Conservation (phyloP, 2,113 vertebrate genomes). For the Scatophagus argus region DNA sequence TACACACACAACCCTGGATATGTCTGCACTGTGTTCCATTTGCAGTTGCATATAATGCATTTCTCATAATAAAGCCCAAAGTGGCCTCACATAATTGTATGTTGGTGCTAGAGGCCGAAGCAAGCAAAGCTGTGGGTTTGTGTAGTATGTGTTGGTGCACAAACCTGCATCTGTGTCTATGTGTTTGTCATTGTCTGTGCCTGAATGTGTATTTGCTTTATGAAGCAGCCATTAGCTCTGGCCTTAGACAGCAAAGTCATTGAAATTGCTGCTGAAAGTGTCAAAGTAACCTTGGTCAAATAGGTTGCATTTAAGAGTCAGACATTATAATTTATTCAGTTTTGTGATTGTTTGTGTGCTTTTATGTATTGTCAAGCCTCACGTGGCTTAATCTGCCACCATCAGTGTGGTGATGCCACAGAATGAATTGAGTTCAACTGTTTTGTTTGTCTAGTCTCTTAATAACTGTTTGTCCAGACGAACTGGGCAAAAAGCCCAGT, state of each 20-base stretch:
- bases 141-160: constrained; percentile 7
- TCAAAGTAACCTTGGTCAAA: constrained; percentile 50
- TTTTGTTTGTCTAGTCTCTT: not conserved
- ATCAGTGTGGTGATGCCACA: constrained; percentile 31
- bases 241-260: constrained; percentile 47
- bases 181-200: constrained; percentile 19
- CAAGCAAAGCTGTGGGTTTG: constrained; percentile 33
- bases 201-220: constrained; percentile 26
- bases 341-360: constrained; percentile 27
- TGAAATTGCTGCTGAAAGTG: constrained; percentile 56
- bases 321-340: constrained; percentile 45
- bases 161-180: constrained; percentile 30
- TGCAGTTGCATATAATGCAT: constrained; percentile 58
- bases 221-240: constrained; percentile 53
- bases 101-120: constrained; percentile 45
- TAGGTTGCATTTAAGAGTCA: constrained; percentile 40
- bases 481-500: not conserved
- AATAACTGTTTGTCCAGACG: constrained; percentile 15
- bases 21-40: constrained; percentile 29
- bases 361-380: constrained; percentile 38
- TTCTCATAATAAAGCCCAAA: constrained; percentile 58
- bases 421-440: constrained; percentile 4
- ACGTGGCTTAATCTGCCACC: constrained; percentile 18
- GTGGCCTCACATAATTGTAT: constrained; percentile 43
- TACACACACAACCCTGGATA: not conserved